These are phyloP conservation scores for Neodiprion virginianus DNA, from an alignment of 1,140 invertebrate species.

Conservation along the genomic window DNA sequence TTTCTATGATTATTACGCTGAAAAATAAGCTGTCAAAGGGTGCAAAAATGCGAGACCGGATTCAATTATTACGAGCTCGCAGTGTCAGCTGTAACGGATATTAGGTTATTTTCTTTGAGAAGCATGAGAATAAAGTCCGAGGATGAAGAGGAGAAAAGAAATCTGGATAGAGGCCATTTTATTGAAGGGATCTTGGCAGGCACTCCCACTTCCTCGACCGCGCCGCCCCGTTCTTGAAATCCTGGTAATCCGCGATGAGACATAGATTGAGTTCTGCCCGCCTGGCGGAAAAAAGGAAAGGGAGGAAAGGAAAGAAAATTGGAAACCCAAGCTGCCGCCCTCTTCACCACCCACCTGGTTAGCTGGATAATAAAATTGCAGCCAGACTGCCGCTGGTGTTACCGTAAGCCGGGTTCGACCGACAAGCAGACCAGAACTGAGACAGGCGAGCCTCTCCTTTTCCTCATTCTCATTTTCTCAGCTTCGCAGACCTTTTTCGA, in stretches of 20 bases:
- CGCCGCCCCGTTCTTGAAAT: slow-evolving; percentile 33
- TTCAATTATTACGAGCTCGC: neutral
- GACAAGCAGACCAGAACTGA: slow-evolving; percentile 18
- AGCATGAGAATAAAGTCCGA: neutral
- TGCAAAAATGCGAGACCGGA: neutral
- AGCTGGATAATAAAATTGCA: slow-evolving; percentile 58
- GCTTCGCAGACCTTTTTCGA: neutral
- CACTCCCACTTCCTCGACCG: neutral
- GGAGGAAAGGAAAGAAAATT: slow-evolving; percentile 50
- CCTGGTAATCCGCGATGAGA: slow-evolving; percentile 60
- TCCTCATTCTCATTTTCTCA: neutral
- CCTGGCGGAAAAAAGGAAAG: slow-evolving; percentile 39
- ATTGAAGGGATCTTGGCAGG: slow-evolving; percentile 9
- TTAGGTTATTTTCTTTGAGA: neutral
- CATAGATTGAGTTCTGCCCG: slow-evolving; percentile 58
- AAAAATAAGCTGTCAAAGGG: no score
- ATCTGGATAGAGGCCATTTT: neutral
- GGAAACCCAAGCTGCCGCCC: slow-evolving; percentile 43
- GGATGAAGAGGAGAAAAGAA: neutral
- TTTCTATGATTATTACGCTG: neutral
- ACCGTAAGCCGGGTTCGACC: slow-evolving; percentile 49
- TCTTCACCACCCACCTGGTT: neutral
- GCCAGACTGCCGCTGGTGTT: slow-evolving; percentile 46
- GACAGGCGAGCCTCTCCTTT: neutral
- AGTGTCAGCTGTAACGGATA: neutral